Percentiles rank a stretch among this genome's conserved stretches.
These are phyloP conservation scores for Sebastes diploproa DNA, from an alignment of 2,797 vertebrate genomes.

Conservation along the genomic window DNA sequence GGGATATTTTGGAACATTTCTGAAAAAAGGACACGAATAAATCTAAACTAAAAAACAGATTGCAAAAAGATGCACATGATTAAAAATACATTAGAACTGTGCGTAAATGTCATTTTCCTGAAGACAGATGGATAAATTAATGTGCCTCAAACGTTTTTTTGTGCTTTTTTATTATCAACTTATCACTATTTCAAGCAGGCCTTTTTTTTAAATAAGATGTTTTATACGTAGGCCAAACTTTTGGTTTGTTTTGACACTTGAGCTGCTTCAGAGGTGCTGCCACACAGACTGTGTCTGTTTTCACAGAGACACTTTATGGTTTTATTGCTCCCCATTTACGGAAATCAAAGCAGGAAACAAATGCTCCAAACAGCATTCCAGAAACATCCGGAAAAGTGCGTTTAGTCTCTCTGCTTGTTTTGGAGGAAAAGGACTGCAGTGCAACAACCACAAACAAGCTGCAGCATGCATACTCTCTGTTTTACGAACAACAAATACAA, in stretches of 20 bases:
- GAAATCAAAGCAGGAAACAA: constrained; percentile 82
- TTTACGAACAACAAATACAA: not conserved
- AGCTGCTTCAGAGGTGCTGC: constrained; percentile 35
- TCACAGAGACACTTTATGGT: constrained; percentile 74
- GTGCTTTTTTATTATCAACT: not conserved
- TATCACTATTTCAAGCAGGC: too few species aligned
- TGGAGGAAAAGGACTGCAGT: constrained; percentile 20
- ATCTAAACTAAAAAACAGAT: not conserved
- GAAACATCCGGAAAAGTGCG: constrained; percentile 72
- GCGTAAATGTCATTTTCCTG: not conserved
- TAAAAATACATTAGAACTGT: not conserved
- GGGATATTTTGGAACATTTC: not conserved
- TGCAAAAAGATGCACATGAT: not conserved
- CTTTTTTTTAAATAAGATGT: too few species aligned
- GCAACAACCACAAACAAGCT: not conserved
- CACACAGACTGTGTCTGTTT: constrained; percentile 52
- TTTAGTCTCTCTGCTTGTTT: constrained; percentile 28
- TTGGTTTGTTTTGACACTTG: constrained; percentile 32
- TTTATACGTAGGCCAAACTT: not conserved
- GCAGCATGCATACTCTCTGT: not conserved
- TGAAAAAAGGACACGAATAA: not conserved
- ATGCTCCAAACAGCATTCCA: constrained; percentile 74
- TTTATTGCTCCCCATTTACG: constrained; percentile 80
- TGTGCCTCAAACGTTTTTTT: not conserved
- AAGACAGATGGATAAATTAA: not conserved